A percentile compares a stretch with the other conserved stretches of the same genome.
Conservation (phyloP, 1,140 invertebrate genomes). For the Nomia melanderi region DNA sequence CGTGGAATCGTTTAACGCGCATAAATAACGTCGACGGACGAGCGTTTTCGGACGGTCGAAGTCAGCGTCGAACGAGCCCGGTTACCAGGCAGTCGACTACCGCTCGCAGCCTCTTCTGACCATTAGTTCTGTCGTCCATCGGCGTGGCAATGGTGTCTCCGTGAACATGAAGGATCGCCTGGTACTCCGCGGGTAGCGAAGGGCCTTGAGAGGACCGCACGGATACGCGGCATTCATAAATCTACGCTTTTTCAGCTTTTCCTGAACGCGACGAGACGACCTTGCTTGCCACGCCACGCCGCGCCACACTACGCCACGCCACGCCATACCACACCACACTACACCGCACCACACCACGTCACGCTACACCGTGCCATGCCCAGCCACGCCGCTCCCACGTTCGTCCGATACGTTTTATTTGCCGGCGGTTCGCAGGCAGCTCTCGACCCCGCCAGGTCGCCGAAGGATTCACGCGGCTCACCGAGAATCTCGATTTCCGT, state of each 20-base stretch:
- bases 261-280: conserved; percentile 45
- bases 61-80: conserved; percentile 54
- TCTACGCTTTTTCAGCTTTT: conserved; percentile 58
- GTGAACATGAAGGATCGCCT: conserved; percentile 50
- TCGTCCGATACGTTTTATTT: conserved; percentile 46
- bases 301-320: not conserved
- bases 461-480: conserved; percentile 31
- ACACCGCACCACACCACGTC: not conserved
- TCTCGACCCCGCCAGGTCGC: conserved; percentile 31
- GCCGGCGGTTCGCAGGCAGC: conserved; percentile 6
- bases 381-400: conserved; percentile 33
- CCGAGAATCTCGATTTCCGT: conserved; percentile 63
- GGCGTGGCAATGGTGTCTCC: conserved; percentile 36
- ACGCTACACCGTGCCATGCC: too few species aligned
- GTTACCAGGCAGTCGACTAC: conserved; percentile 39
- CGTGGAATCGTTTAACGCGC: conserved; percentile 48
- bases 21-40: conserved; percentile 59
- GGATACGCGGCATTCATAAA: conserved; percentile 58
- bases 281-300: conserved; percentile 9
- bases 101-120: conserved; percentile 27
- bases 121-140: conserved; percentile 36
- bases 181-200: conserved; percentile 46
- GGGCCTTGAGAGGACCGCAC: conserved; percentile 14
- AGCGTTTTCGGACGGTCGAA: conserved; percentile 37
- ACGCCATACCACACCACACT: not conserved